Evolutionary conservation across 2,888 invertebrate species (phyloP).

Genomic region (Bugulina stolonifera): DNA sequence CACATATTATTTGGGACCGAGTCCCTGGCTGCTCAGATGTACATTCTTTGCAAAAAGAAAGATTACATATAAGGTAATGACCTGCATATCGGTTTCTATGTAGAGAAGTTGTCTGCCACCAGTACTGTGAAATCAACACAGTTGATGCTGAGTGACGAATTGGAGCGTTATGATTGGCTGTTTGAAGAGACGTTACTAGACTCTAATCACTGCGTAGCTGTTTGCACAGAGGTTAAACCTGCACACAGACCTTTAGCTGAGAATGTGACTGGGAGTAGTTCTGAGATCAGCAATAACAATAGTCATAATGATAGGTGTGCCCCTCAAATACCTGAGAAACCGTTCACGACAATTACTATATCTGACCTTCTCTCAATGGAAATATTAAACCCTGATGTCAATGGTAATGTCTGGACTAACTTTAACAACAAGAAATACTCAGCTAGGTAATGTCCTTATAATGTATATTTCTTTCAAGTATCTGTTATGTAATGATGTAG

Average conservation of each 20-base stretch:
- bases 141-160: neutral
- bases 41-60: too few relatives aligned
- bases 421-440: constrained; percentile 17
- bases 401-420: neutral
- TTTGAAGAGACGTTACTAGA: constrained; percentile 80
- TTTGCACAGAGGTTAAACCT: constrained; percentile 43
- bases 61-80: too few relatives aligned
- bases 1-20: too few relatives aligned
- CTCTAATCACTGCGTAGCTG: constrained; percentile 70
- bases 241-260: too few relatives aligned
- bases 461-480: neutral
- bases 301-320: neutral
- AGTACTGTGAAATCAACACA: neutral
- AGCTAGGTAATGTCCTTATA: neutral
- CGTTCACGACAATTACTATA: neutral
- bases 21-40: too few relatives aligned
- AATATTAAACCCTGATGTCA: neutral
- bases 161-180: constrained; percentile 60
- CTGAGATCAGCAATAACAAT: neutral
- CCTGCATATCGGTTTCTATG: neutral
- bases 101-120: constrained; percentile 30
- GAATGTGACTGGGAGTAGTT: neutral
- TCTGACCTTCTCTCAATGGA: neutral
- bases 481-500: too few relatives aligned
- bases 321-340: neutral